Base-by-base conservation (phyloP, 2,888 invertebrate species). In the Tribolium freemani region DNA sequence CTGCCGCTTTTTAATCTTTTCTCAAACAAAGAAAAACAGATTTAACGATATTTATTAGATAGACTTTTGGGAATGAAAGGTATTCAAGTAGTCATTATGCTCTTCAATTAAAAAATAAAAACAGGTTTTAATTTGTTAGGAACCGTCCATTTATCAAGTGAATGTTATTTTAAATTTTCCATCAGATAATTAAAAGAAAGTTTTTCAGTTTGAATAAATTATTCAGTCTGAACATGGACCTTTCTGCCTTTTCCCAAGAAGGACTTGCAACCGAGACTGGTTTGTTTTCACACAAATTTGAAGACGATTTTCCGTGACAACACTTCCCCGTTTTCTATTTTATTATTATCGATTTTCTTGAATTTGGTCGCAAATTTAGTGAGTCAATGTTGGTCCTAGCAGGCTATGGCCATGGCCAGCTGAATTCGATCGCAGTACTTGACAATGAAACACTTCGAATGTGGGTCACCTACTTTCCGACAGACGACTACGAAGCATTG, bases 401-500 rank as follows among this genome's bases (percentile, higher is more conserved):
- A 48, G 66, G 64, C 70, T 76, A 74, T 80, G 79, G 77, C 79
- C 80, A 80, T 78, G 79, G 79, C 75, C 77, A 75, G 71, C 74
- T 71, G 72, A 71, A 77, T 77, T 74, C 77, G 74, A 74, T 76
- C 69, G 71, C 70, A 73, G 76, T 74, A 77, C 78, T 79, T 80
- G 80, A 80, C 81, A 81, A 80, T 81, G 81, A 80, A 80, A 80
- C 76, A 79, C 77, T 78, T 80, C 57, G 70, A 78, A 80, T 77
- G 79, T 81, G 77, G 81, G 80, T 81, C 78, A 81, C 81, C 81
- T 71, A 81, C 79, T 78, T 80, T 74, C 68, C 69, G 77, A 75
- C 78, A 72, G 50, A 72, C 44, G 58, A 64, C 75, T 69, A 45
- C 56, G 48, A 67, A 60, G 76, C 71, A 76, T 76, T 75, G 77